Evolutionary conservation across 2,797 vertebrate genomes (phyloP).

Genomic region (Peromyscus melanophrys): DNA sequence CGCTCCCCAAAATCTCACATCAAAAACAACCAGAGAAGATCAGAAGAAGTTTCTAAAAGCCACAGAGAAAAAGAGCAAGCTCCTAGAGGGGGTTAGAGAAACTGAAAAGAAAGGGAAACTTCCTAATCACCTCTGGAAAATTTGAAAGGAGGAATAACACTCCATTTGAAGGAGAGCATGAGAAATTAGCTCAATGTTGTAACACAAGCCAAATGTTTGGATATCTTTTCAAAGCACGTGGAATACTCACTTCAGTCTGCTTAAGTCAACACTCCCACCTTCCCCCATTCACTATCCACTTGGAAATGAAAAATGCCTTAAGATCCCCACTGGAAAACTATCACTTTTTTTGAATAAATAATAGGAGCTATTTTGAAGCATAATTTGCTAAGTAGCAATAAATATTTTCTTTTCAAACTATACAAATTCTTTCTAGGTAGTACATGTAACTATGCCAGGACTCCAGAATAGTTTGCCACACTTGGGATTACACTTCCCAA

Average conservation of each 20-base stretch:
- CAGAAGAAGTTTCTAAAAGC: constrained; percentile 86
- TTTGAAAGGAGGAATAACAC: constrained; percentile 86
- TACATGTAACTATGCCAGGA: constrained; percentile 19
- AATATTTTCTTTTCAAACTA: constrained; percentile 61
- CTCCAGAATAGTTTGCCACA: constrained; percentile 27
- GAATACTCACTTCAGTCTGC: constrained; percentile 65
- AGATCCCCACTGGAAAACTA: not conserved
- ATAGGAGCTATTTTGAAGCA: constrained; percentile 28
- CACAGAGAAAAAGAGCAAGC: constrained; percentile 59
- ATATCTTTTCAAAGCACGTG: constrained; percentile 52
- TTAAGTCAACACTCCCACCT: constrained; percentile 50
- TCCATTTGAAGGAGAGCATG: constrained; percentile 63
- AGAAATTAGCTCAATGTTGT: constrained; percentile 77
- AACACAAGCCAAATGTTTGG: constrained; percentile 76
- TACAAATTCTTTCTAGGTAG: constrained; percentile 28
- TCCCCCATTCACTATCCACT: constrained; percentile 11
- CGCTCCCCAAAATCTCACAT: constrained; percentile 92
- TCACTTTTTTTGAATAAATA: not conserved
- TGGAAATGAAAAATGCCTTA: constrained; percentile 47
- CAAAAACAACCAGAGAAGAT: constrained; percentile 91
- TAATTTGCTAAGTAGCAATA: constrained; percentile 43
- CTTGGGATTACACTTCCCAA: not conserved
- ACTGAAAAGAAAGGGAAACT: constrained; percentile 79
- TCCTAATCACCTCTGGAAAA: constrained; percentile 84
- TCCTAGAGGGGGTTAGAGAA: constrained; percentile 62